Percentiles rank a stretch among this genome's conserved stretches.
Evolutionary conservation across 2,888 invertebrate species (phyloP).

Genomic region (Thecophora atra): DNA sequence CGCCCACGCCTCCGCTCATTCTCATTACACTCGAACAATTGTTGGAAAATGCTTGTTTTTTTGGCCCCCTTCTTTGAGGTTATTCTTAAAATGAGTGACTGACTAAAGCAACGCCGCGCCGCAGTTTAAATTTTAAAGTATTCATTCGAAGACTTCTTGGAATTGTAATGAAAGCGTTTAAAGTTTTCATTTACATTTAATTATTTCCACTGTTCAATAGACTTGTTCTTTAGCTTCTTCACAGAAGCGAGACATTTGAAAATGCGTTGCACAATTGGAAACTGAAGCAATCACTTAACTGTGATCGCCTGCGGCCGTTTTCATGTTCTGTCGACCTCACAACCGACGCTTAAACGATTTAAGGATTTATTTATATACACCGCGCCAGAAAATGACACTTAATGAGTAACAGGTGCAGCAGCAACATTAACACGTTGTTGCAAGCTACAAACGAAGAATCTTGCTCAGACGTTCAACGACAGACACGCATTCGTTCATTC

Average conservation of each 20-base stretch:
- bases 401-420: not conserved
- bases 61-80: not conserved
- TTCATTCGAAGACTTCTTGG: too few relatives aligned
- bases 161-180: too few relatives aligned
- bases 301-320: too few relatives aligned
- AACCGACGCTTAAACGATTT: too few relatives aligned
- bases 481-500: too few relatives aligned
- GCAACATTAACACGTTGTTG: conserved; percentile 3
- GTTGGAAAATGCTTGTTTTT: not conserved
- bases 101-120: not conserved
- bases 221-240: not conserved
- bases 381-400: not conserved
- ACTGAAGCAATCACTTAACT: too few relatives aligned
- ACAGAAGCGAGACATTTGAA: not conserved
- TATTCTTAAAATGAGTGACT: conserved; percentile 13
- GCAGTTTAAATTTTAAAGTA: not conserved
- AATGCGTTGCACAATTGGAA: not conserved
- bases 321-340: too few relatives aligned
- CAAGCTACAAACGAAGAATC: too few relatives aligned
- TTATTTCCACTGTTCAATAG: too few relatives aligned
- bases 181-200: too few relatives aligned
- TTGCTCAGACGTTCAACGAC: not conserved
- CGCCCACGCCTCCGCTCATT: conserved; percentile 15
- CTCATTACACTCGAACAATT: conserved; percentile 41
- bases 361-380: not conserved